Evolutionary conservation across 2,113 vertebrate species (phyloP), one percentile per base, ranked within the genome.

Genomic region (Lathamus discolor): DNA sequence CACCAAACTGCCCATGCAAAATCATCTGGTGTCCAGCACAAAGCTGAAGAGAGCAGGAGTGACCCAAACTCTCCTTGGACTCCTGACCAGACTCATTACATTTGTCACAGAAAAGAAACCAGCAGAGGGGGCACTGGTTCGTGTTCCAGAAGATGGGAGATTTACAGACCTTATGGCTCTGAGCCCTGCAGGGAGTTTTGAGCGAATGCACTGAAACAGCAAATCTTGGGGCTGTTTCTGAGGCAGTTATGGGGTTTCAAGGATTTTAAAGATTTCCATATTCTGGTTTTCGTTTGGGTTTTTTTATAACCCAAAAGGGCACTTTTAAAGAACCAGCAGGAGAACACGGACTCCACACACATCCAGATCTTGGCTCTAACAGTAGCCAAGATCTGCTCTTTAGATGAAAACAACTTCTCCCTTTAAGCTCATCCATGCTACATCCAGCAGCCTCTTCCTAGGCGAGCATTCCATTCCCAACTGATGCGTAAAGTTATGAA

Each of bases 211-310:
- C 35, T 62, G 24, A 33, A 59, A 43, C 2, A 37, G 66, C 2
- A 29, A 16, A 72, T 41, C 48, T 72, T 33, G 29, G 46, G 51
- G 37, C 49, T 52, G 31, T 39, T 78, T 59, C 52, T 64, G 44
- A 77, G 83, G 61, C n/a, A 35, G 27, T 10, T 9, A 1, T 14
- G 46, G 78, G 77, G 44, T 59, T 49, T 12, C 29, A 41, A 77
- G 59, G 59, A 81, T 57, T 89, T 78, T 20, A 48, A 83, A 73
- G 23, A 33, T 22, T 81, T 62, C 27, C 19, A 33, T 11, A 3
- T 37, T 20, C 24, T 68, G 20, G 6, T 3, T 25, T 39, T 41
- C 41, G 11, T 0, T 22, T 35, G 48, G 4, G 0, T 3, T 25
- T 62, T 52, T 28, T 41, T 13, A 44, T 31, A 70, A 78, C 41